Evolutionary conservation across 2,888 invertebrate species (phyloP).

Genomic region (Leucophenga montana): DNA sequence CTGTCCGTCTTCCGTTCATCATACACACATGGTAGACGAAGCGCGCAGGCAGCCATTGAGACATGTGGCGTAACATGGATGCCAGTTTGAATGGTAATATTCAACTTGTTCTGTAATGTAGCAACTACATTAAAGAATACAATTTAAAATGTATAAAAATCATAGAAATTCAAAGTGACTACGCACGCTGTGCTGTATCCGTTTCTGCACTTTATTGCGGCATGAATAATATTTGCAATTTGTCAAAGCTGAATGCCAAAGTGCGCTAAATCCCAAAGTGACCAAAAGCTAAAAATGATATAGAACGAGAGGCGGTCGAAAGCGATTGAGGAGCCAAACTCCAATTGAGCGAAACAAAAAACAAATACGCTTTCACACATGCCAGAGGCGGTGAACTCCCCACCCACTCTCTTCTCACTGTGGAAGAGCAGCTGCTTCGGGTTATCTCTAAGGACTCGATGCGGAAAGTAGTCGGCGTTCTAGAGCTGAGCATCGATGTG

Average conservation of each 20-base stretch:
- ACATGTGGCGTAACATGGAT: slow-evolving; percentile 45
- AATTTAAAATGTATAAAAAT: slow-evolving; percentile 14
- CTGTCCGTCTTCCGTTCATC: slow-evolving; percentile 34
- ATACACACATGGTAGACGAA: slow-evolving; percentile 46
- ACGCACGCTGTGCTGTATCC: neutral
- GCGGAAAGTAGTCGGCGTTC: slow-evolving; percentile 39
- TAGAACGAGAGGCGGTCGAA: neutral
- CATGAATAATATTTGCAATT: slow-evolving; percentile 69
- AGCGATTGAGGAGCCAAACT: slow-evolving; percentile 33
- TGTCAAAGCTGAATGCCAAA: slow-evolving; percentile 56
- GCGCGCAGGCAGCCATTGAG: slow-evolving; percentile 56
- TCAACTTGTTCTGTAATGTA: neutral
- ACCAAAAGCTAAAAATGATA: slow-evolving; percentile 25
- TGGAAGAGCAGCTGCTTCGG: slow-evolving; percentile 40
- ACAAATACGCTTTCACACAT: slow-evolving; percentile 41
- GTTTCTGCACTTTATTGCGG: slow-evolving; percentile 64
- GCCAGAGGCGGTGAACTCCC: neutral
- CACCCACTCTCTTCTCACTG: neutral
- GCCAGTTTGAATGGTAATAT: slow-evolving; percentile 28
- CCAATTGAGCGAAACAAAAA: slow-evolving; percentile 58
- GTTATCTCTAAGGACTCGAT: slow-evolving; percentile 63
- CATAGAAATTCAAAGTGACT: neutral
- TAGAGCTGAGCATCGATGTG: slow-evolving; percentile 20
- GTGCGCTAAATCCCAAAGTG: slow-evolving; percentile 63
- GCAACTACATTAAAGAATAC: neutral